A percentile compares a stretch with the other conserved stretches of the same genome.
These are phyloP conservation scores for Nycteola revayana DNA, from an alignment of 2,888 invertebrate genomes.

Conservation along the genomic window DNA sequence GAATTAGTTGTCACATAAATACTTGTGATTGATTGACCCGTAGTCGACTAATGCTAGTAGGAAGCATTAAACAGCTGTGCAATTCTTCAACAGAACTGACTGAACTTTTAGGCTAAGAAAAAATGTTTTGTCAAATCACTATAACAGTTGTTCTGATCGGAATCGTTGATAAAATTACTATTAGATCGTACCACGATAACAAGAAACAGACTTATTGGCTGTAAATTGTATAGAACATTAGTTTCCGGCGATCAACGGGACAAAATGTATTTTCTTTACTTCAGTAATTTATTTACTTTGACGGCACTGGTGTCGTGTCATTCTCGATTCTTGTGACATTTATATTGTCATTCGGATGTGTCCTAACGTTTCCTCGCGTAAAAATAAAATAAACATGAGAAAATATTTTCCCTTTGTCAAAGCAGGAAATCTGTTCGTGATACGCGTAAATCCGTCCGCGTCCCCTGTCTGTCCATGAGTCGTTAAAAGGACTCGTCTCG, in stretches of 20 bases:
- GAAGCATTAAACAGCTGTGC: constrained; percentile 75
- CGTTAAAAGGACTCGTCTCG: constrained; percentile 72
- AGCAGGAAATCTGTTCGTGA: constrained; percentile 76
- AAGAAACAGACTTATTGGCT: constrained; percentile 32
- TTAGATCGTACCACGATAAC: constrained; percentile 28
- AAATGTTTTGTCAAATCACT: constrained; percentile 45
- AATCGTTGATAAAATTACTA: constrained; percentile 32
- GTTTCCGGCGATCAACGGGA: constrained; percentile 28
- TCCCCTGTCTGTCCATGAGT: constrained; percentile 72
- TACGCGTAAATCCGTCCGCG: constrained; percentile 75
- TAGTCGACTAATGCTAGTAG: constrained; percentile 70
- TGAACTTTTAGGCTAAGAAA: constrained; percentile 22
- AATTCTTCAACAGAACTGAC: constrained; percentile 29
- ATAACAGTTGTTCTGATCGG: constrained; percentile 40
- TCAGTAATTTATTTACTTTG: constrained; percentile 29
- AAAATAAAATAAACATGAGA: constrained; percentile 60
- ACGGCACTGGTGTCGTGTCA: constrained; percentile 24
- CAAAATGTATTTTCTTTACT: constrained; percentile 24
- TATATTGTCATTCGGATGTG: constrained; percentile 42
- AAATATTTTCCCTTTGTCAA: constrained; percentile 67
- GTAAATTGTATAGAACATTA: constrained; percentile 23
- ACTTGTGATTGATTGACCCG: constrained; percentile 77
- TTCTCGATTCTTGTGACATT: constrained; percentile 40
- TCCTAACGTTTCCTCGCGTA: constrained; percentile 45
- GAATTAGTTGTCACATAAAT: constrained; percentile 75